These are phyloP conservation scores for Philereme transversata DNA, from an alignment of 2,888 invertebrate species.

Conservation along the genomic window DNA sequence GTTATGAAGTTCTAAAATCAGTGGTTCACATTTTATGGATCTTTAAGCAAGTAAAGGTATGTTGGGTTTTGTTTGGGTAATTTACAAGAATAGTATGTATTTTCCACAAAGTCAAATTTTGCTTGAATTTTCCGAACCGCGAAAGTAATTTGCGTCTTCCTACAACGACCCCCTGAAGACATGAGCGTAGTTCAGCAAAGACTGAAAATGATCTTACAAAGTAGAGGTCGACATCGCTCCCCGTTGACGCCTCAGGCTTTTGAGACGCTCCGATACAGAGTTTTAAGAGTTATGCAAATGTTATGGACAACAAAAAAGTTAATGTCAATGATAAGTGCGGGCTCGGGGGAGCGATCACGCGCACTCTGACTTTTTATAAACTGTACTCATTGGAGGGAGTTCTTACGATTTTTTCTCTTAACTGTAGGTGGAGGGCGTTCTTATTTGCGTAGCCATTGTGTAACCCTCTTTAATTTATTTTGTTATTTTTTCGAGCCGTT, in stretches of 20 bases:
- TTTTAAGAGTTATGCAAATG: conserved; percentile 81
- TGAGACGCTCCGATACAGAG: conserved; percentile 68
- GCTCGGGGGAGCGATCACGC: conserved; percentile 71
- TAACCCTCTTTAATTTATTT: conserved; percentile 67
- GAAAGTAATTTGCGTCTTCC: conserved; percentile 61
- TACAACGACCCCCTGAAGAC: conserved; percentile 66
- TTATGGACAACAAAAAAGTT: conserved; percentile 84
- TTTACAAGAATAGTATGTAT: neutral
- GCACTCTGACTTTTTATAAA: conserved; percentile 51
- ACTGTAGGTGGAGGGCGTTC: conserved; percentile 43
- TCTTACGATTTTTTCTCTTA: conserved; percentile 47
- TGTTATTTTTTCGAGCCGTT: conserved; percentile 53
- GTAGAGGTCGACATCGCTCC: conserved; percentile 66
- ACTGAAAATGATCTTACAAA: conserved; percentile 83
- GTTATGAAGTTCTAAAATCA: neutral
- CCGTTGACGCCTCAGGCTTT: conserved; percentile 68
- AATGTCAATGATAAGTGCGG: conserved; percentile 81
- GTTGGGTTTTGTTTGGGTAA: neutral
- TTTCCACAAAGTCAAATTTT: conserved; percentile 2
- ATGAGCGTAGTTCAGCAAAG: conserved; percentile 59
- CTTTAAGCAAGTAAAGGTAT: neutral
- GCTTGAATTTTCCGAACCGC: conserved; percentile 21
- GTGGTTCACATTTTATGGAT: neutral
- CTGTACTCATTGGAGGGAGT: conserved; percentile 25
- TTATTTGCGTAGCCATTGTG: conserved; percentile 60